Evolutionary conservation across 2,797 vertebrate genomes (phyloP), one percentile per base, ranked within the genome.

Genomic region (Artibeus jamaicensis): DNA sequence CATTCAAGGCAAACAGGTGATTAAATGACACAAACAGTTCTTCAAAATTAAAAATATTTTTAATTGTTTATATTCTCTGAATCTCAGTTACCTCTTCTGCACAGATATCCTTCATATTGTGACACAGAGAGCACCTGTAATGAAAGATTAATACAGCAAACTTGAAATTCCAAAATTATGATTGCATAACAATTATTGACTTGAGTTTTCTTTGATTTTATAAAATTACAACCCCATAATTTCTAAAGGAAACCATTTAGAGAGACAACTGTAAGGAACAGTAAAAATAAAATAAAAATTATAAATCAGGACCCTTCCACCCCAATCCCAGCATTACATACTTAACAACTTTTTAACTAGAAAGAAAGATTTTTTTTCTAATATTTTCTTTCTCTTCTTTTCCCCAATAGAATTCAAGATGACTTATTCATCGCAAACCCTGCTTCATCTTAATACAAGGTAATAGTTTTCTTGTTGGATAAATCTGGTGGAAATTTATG

Each of bases 341-440:
- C 22, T 39, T 84, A 92, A 53, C 68, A 79, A 78, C 19, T 42
- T 50, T 92, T 84, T 48, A 67, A 86, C 34, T 42, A 73, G 42
- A 62, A 94, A 94, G 24, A 92, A 91, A 67, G 29, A 65, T 50
- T 55, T 68, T 37, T 39, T 68, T 14, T 9, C n/a, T 76, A 71
- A 71, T 62, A 62, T 55, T 92, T 9, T 65, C n/a, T 96, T 90
- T 96, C 76, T 97, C 32, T 93, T 88, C 39, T 86, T 87, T 84
- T 84, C 90, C 53, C 59, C 74, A 91, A 8, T 1, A 96, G 96
- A 86, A 71, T 8, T 50, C 65, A n/a, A 68, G 53, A 16, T 3
- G 50, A 1, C 0, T 11, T 6, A 4, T 26, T 18, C 57, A 29
- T 32, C 12, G 2, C 11, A 48, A 62, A 42, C 0, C 7, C 19